phyloP scores from a whole-genome alignment of 2,113 vertebrate species.

The Protobothrops mucrosquamatus region DNA sequence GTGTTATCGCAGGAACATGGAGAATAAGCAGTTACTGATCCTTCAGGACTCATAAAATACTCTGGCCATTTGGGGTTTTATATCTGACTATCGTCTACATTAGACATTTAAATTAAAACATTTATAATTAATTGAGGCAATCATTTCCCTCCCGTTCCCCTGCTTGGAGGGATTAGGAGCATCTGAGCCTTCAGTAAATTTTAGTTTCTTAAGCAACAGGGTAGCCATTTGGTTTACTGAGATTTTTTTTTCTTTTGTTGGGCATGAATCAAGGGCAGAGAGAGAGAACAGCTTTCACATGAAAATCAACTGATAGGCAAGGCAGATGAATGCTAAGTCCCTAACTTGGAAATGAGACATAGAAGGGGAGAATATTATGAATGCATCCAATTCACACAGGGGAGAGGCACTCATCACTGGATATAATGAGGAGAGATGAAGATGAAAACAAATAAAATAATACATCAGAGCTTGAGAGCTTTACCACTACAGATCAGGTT shows the following conservation, averaged over 20 bases:
- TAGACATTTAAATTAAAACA: slow-evolving; percentile 66
- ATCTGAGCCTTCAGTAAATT: slow-evolving; percentile 31
- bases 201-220: slow-evolving; percentile 42
- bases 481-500: background rate
- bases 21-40: slow-evolving; percentile 53
- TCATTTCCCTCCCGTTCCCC: slow-evolving; percentile 40
- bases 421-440: background rate
- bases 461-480: background rate
- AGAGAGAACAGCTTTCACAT: slow-evolving; percentile 36
- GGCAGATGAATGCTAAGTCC: background rate
- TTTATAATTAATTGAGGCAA: slow-evolving; percentile 70
- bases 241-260: slow-evolving; percentile 37
- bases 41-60: slow-evolving; percentile 61
- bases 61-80: slow-evolving; percentile 46
- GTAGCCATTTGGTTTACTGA: slow-evolving; percentile 30
- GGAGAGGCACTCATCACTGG: background rate
- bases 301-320: slow-evolving; percentile 52
- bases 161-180: slow-evolving; percentile 34
- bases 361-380: background rate
- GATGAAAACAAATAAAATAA: background rate
- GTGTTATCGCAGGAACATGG: slow-evolving; percentile 43
- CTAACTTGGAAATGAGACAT: slow-evolving; percentile 2
- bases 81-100: slow-evolving; percentile 56
- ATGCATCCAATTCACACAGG: background rate
- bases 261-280: slow-evolving; percentile 48